Evolutionary conservation across 1,140 invertebrate species (phyloP), one percentile per base, ranked within the genome.

Genomic region (Aphelinus certus): DNA sequence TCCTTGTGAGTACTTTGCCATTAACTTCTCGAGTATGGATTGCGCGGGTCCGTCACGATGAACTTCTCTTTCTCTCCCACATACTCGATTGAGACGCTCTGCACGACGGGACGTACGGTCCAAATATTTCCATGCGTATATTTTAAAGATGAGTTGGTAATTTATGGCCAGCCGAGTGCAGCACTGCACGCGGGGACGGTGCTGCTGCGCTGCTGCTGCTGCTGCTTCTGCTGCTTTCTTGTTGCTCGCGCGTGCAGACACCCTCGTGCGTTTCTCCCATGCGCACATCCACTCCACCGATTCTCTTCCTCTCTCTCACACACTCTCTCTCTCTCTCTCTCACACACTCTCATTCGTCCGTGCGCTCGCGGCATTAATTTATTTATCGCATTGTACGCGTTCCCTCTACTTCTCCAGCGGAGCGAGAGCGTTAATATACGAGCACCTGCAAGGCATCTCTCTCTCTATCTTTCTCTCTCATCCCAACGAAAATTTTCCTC

Each of bases 61-160:
- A 26, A 42, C 6, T 47, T 63, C 43, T 55, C 60, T 62, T 43
- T n/a, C 51, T 10, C 55, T 49, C 56, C 47, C 49, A 47, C n/a
- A 65, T 26, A 4, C 26, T 45, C 55, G 76, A 71, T 45, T 43
- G 10, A 71, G 60, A 55, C 49, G 51, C 46, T 47, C 49, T 60
- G 58, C 58, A 60, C 57, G 69, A 73, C 66, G 72, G 58, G 71
- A 79, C 78, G 67, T 77, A 77, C 80, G 79, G 77, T 83, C 80
- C 79, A 83, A 86, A 86, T 84, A 86, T 85, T 85, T 85, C 79
- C 82, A 82, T 73, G 58, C 57, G 64, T 64, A 73, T 73, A 73
- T 73, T 73, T 73, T 73, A 73, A 73, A 73, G 64, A 73, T 61
- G 64, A 73, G 42, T 57, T 46, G 49, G 63, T 73, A 73, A 73